These are phyloP conservation scores for Zaprionus tsacasi DNA, from an alignment of 1,140 invertebrate species.

Conservation along the genomic window DNA sequence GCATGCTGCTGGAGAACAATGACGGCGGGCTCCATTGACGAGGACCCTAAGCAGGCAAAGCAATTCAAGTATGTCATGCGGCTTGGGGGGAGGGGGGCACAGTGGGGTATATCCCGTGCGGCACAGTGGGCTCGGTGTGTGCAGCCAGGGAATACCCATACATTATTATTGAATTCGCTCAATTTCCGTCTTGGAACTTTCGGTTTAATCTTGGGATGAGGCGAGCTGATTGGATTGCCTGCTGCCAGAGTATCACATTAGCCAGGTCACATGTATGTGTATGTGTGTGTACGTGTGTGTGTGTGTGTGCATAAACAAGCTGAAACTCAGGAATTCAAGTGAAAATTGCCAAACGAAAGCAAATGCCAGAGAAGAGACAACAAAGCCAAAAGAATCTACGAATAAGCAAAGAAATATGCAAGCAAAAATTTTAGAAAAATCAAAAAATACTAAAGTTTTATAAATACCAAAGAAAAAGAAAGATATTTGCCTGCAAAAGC, in stretches of 20 bases:
- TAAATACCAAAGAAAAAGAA: too few relatives aligned
- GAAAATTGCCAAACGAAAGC: not conserved
- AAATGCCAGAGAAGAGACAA: not conserved
- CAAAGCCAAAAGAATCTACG: not conserved
- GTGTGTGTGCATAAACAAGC: conserved; percentile 38
- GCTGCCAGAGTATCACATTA: not conserved
- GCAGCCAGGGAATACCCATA: not conserved
- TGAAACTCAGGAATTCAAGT: conserved; percentile 4
- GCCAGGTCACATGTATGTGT: not conserved
- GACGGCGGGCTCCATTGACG: not conserved
- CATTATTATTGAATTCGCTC: conserved; percentile 2
- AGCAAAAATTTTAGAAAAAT: not conserved
- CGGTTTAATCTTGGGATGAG: not conserved
- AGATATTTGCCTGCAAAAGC: too few relatives aligned
- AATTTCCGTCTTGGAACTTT: not conserved
- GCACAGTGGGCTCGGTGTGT: not conserved
- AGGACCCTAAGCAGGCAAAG: not conserved
- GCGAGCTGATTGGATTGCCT: conserved; percentile 21
- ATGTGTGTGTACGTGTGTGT: not conserved
- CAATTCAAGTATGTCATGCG: not conserved
- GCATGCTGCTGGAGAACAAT: conserved; percentile 38
- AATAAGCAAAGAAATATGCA: not conserved
- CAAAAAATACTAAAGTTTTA: too few relatives aligned
- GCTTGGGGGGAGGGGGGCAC: not conserved
- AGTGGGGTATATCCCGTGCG: not conserved